A percentile compares a stretch with the other conserved stretches of the same genome.
Evolutionary conservation across 2,113 vertebrate species (phyloP).

Genomic region (Triplophysa tibetana): DNA sequence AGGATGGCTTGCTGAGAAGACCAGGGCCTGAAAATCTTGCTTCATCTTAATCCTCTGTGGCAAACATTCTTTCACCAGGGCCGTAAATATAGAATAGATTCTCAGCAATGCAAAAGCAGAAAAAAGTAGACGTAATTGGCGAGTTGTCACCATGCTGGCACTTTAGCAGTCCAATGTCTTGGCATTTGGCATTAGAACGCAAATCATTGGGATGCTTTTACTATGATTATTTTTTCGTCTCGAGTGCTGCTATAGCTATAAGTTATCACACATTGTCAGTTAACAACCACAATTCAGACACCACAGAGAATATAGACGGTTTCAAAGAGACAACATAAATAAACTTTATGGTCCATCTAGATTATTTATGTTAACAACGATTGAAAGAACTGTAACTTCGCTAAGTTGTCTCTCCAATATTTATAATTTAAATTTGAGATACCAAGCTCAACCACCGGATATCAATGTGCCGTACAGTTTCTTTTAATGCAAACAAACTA

Average conservation of each 20-base stretch:
- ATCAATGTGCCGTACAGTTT: no score
- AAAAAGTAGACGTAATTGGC: slow-evolving; percentile 21
- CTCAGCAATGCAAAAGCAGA: not conserved
- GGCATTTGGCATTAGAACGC: not conserved
- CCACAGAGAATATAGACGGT: not conserved
- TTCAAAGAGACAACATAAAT: no score
- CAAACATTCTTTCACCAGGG: slow-evolving; percentile 2
- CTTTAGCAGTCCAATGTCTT: slow-evolving; percentile 40
- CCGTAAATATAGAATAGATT: slow-evolving; percentile 13
- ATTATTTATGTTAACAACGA: no score
- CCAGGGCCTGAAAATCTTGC: slow-evolving; percentile 24
- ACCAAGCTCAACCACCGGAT: no score
- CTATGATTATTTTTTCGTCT: slow-evolving; percentile 35
- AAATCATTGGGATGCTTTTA: slow-evolving; percentile 25
- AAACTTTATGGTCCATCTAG: no score
- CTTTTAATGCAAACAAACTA: no score
- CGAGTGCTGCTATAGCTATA: slow-evolving; percentile 1
- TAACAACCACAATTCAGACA: slow-evolving; percentile 39
- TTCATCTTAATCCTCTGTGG: not conserved
- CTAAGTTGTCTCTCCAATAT: no score
- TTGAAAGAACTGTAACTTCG: no score
- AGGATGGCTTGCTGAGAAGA: slow-evolving; percentile 25
- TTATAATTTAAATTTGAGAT: no score
- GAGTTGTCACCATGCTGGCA: slow-evolving; percentile 13
- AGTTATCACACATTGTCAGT: slow-evolving; percentile 26